phyloP scores from a whole-genome alignment of 1,140 invertebrate species.

The Centruroides sculpturatus region DNA sequence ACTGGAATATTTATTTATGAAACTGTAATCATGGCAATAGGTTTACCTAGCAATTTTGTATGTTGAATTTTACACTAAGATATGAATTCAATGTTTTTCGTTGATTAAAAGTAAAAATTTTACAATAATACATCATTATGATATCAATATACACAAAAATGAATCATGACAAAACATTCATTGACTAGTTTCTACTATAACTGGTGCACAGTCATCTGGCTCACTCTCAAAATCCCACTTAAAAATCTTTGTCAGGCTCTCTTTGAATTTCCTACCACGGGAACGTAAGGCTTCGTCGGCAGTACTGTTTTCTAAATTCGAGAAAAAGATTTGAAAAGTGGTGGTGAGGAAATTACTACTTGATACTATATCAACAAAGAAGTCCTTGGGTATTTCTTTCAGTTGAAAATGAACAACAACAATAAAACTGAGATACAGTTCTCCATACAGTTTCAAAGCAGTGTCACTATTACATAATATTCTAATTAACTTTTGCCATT shows the following conservation, averaged over 20 bases:
- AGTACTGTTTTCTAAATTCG: slow-evolving; percentile 42
- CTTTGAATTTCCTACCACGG: slow-evolving; percentile 51
- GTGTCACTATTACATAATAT: slow-evolving; percentile 70
- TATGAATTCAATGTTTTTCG: too few species aligned
- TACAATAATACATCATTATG: too few species aligned
- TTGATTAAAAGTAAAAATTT: too few species aligned
- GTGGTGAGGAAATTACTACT: slow-evolving; percentile 79
- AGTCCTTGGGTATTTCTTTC: slow-evolving; percentile 69
- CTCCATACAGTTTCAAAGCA: slow-evolving; percentile 50
- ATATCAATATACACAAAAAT: too few species aligned
- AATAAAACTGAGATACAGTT: slow-evolving; percentile 64
- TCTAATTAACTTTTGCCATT: slow-evolving; percentile 79
- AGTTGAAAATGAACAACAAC: slow-evolving; percentile 66
- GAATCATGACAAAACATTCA: too few species aligned
- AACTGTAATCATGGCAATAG: too few species aligned
- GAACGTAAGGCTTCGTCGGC: slow-evolving; percentile 48
- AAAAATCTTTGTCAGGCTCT: slow-evolving; percentile 55
- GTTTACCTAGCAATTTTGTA: too few species aligned
- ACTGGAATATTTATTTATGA: too few species aligned
- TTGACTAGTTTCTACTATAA: slow-evolving; percentile 50
- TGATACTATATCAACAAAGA: slow-evolving; percentile 81
- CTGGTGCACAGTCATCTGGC: slow-evolving; percentile 75
- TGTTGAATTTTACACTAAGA: too few species aligned
- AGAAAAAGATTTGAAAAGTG: slow-evolving; percentile 63
- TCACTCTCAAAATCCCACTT: slow-evolving; percentile 79